Percentiles rank a stretch among this genome's conserved stretches.
These are phyloP conservation scores for Eulimnadia texana DNA, from an alignment of 1,140 invertebrate genomes.

Conservation along the genomic window DNA sequence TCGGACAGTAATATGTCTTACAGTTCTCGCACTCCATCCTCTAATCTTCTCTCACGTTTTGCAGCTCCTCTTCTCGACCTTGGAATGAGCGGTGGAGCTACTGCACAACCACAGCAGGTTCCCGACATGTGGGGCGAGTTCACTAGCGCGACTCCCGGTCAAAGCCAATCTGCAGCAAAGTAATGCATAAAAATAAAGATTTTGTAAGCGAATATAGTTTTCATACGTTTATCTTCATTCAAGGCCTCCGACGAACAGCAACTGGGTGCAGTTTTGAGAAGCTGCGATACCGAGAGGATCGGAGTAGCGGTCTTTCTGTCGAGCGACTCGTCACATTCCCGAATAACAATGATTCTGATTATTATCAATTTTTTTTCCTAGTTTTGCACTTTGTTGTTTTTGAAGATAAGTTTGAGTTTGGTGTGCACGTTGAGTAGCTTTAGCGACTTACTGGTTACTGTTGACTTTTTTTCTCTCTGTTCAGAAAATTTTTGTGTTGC, in stretches of 20 bases:
- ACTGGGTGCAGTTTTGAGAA: conserved; percentile 56
- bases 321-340: no score
- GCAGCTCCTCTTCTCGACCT: no score
- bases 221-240: conserved; percentile 19
- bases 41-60: conserved; percentile 24
- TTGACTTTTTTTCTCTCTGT: no score
- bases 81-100: conserved; percentile 21
- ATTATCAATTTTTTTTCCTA: no score
- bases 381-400: no score
- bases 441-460: no score
- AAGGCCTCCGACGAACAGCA: conserved; percentile 36
- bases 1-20: conserved; percentile 36
- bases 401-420: no score
- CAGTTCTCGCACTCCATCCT: conserved; percentile 25
- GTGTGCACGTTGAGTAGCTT: no score
- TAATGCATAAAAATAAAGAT: neutral
- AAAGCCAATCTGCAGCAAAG: neutral
- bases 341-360: no score
- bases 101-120: conserved; percentile 26
- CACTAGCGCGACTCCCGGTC: conserved; percentile 39
- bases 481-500: no score
- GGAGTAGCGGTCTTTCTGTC: no score
- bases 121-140: conserved; percentile 54
- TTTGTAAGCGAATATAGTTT: conserved; percentile 12
- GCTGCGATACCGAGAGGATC: no score